phyloP scores from a whole-genome alignment of 2,888 invertebrate genomes.

The Eurytoma adleriae region DNA sequence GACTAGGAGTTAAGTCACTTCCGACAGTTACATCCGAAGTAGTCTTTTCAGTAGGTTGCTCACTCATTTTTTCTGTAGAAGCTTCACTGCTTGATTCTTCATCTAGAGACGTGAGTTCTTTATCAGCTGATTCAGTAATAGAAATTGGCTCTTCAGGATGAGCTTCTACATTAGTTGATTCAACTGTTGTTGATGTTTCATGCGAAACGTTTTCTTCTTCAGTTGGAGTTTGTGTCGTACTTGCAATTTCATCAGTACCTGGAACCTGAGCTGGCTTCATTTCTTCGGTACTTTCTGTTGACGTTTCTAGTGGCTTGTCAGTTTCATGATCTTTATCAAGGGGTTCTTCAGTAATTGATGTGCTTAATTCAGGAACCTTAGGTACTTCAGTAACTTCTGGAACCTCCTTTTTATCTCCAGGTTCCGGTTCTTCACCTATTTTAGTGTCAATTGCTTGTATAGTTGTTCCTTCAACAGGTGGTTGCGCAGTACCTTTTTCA shows the following conservation, averaged over 20 bases:
- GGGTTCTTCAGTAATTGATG: slow-evolving; percentile 21
- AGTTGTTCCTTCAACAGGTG: background rate
- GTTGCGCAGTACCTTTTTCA: slow-evolving; percentile 26
- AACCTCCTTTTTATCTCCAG: background rate
- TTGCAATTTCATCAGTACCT: slow-evolving; percentile 33
- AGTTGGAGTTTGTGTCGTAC: background rate
- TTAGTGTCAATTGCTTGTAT: slow-evolving; percentile 1
- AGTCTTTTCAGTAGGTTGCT: slow-evolving; percentile 25
- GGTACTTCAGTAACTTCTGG: background rate
- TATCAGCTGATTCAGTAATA: slow-evolving; percentile 29
- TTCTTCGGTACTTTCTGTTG: slow-evolving; percentile 27
- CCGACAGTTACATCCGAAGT: slow-evolving; percentile 28
- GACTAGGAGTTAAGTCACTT: slow-evolving; percentile 23
- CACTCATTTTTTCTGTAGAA: slow-evolving; percentile 19
- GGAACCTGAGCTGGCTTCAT: background rate
- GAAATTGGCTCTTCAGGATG: slow-evolving; percentile 46
- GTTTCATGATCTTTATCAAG: slow-evolving; percentile 11
- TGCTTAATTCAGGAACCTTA: slow-evolving; percentile 35
- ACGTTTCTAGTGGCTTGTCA: slow-evolving; percentile 18
- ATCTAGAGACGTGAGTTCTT: slow-evolving; percentile 10
- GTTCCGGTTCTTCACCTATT: background rate
- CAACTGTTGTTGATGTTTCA: slow-evolving; percentile 31
- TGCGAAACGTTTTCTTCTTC: slow-evolving; percentile 8
- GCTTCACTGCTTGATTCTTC: slow-evolving; percentile 33
- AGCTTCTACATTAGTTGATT: slow-evolving; percentile 42